phyloP scores from a whole-genome alignment of 2,888 invertebrate genomes.

The Pycnomerus fuliginosus region DNA sequence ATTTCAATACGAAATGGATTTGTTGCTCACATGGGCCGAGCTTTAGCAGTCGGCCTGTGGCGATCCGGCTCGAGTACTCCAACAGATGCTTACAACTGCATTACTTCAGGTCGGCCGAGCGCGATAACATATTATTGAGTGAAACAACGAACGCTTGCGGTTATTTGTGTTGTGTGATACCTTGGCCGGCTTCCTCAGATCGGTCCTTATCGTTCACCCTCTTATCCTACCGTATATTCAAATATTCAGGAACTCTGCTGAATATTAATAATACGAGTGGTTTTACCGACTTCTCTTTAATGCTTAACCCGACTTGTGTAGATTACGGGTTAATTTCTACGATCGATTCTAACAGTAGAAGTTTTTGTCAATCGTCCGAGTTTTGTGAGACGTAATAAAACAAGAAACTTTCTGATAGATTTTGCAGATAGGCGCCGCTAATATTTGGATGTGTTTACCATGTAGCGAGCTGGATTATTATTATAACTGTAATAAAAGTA shows the following conservation, averaged over 20 bases:
- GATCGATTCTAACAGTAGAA: too few relatives aligned
- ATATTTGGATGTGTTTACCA: constrained; percentile 11
- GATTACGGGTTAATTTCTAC: too few relatives aligned
- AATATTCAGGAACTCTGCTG: too few relatives aligned
- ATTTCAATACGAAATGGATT: too few relatives aligned
- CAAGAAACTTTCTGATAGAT: constrained; percentile 4
- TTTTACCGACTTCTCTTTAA: too few relatives aligned
- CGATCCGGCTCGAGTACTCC: constrained; percentile 41
- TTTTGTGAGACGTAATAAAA: constrained; percentile 9
- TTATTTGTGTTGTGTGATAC: constrained; percentile 47
- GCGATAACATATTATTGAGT: constrained; percentile 54
- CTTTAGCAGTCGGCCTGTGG: constrained; percentile 31
- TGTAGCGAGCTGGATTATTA: constrained; percentile 18
- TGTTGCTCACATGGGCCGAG: too few relatives aligned
- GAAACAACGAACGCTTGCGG: constrained; percentile 48
- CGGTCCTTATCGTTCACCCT: constrained; percentile 31
- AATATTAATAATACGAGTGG: too few relatives aligned
- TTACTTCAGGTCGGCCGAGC: constrained; percentile 52
- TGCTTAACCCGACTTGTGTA: too few relatives aligned
- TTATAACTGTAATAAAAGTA: constrained; percentile 18
- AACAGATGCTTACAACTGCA: constrained; percentile 51
- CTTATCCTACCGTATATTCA: too few relatives aligned
- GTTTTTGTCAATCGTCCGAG: too few relatives aligned
- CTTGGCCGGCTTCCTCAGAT: constrained; percentile 30
- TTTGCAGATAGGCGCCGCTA: constrained; percentile 3